These are phyloP conservation scores for Montipora sp. DNA, from an alignment of 64 coral and sea anemone species.

Conservation along the genomic window DNA sequence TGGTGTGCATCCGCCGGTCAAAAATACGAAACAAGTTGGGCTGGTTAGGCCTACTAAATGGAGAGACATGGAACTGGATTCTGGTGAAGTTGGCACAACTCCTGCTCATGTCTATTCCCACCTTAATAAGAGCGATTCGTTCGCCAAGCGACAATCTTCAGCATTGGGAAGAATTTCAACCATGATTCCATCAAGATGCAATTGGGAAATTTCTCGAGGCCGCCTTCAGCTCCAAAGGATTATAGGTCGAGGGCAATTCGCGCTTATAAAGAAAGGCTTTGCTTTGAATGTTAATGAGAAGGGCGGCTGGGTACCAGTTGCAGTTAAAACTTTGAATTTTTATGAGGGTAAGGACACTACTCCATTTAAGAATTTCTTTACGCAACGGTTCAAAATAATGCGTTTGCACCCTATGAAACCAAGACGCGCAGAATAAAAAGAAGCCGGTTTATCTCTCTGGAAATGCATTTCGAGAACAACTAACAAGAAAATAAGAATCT, in stretches of 20 bases:
- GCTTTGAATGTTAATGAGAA: background rate
- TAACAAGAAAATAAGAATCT: too few relatives aligned
- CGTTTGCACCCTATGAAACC: too few relatives aligned
- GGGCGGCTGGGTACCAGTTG: background rate
- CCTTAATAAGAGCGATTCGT: background rate
- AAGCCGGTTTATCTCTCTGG: too few relatives aligned
- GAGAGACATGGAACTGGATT: background rate
- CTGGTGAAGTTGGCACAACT: background rate
- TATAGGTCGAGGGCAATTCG: conserved; percentile 5
- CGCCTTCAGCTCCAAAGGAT: background rate
- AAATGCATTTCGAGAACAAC: too few relatives aligned
- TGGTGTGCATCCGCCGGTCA: background rate
- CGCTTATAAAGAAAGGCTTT: conserved; percentile 24
- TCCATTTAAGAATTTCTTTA: too few relatives aligned
- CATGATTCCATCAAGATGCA: background rate
- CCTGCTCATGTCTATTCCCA: conserved; percentile 8
- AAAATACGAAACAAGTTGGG: background rate
- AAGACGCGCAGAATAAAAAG: too few relatives aligned
- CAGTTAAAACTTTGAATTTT: background rate
- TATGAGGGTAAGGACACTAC: background rate
- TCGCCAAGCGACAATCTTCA: background rate
- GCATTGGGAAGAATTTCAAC: background rate
- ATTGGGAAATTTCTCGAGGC: conserved; percentile 19
- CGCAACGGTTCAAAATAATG: too few relatives aligned
- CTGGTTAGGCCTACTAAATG: background rate